phyloP scores from a whole-genome alignment of 2,888 invertebrate species.

The Stegana nigrithorax region DNA sequence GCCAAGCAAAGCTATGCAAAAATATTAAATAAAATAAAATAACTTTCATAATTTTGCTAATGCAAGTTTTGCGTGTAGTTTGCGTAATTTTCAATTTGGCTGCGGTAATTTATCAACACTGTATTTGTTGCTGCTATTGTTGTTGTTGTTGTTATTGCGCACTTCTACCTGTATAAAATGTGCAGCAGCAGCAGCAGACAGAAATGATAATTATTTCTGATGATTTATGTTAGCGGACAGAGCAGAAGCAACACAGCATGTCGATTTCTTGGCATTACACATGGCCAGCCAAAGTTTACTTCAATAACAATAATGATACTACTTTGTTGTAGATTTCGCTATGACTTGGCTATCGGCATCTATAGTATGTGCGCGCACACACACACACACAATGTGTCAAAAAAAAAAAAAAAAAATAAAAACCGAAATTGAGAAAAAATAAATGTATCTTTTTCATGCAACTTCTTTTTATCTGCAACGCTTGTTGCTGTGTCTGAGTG shows the following conservation, averaged over 20 bases:
- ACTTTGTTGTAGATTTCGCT: no score
- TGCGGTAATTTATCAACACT: conserved; percentile 48
- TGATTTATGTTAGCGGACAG: conserved; percentile 52
- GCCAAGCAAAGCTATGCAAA: background rate
- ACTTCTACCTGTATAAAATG: conserved; percentile 14
- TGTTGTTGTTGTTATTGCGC: conserved; percentile 20
- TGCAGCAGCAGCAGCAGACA: conserved; percentile 17
- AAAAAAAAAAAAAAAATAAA: no score
- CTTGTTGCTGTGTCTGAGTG: background rate
- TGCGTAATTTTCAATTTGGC: conserved; percentile 61
- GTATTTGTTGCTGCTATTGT: no score
- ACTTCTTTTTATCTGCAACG: background rate
- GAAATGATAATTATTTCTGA: conserved; percentile 52
- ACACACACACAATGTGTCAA: background rate
- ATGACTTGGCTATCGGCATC: no score
- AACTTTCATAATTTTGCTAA: no score
- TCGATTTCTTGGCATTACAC: background rate
- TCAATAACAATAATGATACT: no score
- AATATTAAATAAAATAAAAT: background rate
- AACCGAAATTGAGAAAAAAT: no score
- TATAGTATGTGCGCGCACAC: no score
- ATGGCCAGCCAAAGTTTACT: no score
- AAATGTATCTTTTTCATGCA: conserved; percentile 11
- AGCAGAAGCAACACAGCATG: conserved; percentile 18
- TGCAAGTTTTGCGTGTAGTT: no score